Base-by-base conservation (phyloP, 2,113 vertebrate species). In the Oreocharis arfaki region DNA sequence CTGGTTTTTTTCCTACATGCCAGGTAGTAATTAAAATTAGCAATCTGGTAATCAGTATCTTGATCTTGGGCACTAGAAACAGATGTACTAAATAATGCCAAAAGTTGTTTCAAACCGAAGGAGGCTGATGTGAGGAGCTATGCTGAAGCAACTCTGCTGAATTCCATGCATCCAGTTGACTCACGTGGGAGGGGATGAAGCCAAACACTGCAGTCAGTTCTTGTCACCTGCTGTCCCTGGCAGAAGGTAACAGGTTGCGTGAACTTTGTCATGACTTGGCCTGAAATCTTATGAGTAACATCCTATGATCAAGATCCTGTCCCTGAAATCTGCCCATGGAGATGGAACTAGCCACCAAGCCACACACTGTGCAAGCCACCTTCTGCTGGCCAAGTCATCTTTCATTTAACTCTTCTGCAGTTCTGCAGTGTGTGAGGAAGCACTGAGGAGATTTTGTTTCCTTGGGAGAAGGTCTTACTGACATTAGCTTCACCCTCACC, bases 11-110 rank as follows among this genome's bases (percentile, higher is more conserved):
- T 96, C 44, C 28, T 71, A 39, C 52, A 32, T 67, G 85, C 55
- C 64, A 92, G 83, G 83, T 84, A 92, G 47, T 85, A 94, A 94
- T 96, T 96, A 86, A 89, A 94, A 87, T 87, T 86, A 93, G 68
- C 85, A 89, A 63, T 84, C 65, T 68, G 30, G 42, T 93, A 82
- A 90, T 88, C 80, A 67, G 65, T 49, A 21, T 90, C 60, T 92
- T 90, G 61, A 81, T 92, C 89, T 89, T 63, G 37, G 67, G 89
- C 28, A 14, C 49, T 80, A 69, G 56, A 91, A 93, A 55, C 52
- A 75, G 78, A 81, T 81, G 64, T 69, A 79, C 35, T 75, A 71
- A 94, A 75, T 74, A 90, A 50, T 77, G 74, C 46, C 78, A 88
- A 44, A 84, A 89, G 52, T 70, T 59, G 49, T 93, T 94, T 91